Evolutionary conservation across 2,888 invertebrate genomes (phyloP).

Genomic region (Epinotia nisella): DNA sequence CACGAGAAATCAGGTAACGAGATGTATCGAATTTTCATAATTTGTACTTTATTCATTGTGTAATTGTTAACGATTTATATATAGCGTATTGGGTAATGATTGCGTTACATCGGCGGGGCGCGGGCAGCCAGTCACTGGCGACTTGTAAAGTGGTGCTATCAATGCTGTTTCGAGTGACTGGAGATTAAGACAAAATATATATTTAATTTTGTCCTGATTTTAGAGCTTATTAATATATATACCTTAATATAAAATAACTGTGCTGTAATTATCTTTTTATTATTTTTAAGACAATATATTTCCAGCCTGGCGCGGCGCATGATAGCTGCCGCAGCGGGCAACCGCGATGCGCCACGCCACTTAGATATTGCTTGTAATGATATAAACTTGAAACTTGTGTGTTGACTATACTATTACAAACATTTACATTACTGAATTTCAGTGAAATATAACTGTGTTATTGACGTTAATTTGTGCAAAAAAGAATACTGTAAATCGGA

Average conservation of each 20-base stretch:
- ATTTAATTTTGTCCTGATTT: constrained; percentile 81
- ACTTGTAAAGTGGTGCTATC: constrained; percentile 77
- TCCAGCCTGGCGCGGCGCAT: constrained; percentile 58
- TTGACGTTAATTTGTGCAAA: constrained; percentile 77
- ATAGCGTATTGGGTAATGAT: constrained; percentile 46
- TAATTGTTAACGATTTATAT: constrained; percentile 50
- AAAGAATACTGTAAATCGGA: constrained; percentile 82
- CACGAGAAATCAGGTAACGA: constrained; percentile 50
- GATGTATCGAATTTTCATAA: constrained; percentile 45
- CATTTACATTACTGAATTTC: constrained; percentile 72
- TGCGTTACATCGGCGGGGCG: constrained; percentile 42
- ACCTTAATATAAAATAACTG: constrained; percentile 73
- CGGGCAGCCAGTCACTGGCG: constrained; percentile 65
- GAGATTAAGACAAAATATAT: constrained; percentile 71
- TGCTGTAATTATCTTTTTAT: constrained; percentile 80
- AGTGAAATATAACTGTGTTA: constrained; percentile 78
- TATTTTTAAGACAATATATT: constrained; percentile 77
- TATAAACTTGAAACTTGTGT: constrained; percentile 66
- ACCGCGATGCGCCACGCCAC: constrained; percentile 57
- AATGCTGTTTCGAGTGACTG: constrained; percentile 74
- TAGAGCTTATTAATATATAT: constrained; percentile 81
- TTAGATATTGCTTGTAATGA: constrained; percentile 65
- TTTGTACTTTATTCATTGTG: constrained; percentile 55
- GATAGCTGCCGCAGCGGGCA: constrained; percentile 55
- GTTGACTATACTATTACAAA: constrained; percentile 68